A percentile compares a stretch with the other conserved stretches of the same genome.
Conservation (phyloP, 2,113 vertebrate species). For the Penelope pileata region DNA sequence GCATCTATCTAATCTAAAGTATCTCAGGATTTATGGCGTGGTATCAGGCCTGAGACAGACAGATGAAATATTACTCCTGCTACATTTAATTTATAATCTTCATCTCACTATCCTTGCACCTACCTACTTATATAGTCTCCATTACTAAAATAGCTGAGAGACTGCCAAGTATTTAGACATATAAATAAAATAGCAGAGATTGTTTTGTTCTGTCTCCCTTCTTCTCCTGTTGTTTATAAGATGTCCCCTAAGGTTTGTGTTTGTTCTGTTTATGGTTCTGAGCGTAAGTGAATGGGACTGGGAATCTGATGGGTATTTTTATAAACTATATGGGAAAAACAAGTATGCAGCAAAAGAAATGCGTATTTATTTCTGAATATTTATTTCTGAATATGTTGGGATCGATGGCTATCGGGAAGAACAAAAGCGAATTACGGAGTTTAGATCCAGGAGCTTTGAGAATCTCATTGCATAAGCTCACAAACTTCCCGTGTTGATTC, state of each 20-base stretch:
- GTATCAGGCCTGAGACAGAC: conserved; percentile 19
- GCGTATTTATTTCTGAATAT: background rate
- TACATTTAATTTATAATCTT: conserved; percentile 63
- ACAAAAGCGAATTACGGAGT: background rate
- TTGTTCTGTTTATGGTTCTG: background rate
- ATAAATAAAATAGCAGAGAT: conserved; percentile 25
- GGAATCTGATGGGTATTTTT: background rate
- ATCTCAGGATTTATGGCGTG: conserved; percentile 55
- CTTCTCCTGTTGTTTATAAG: background rate
- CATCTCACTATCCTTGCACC: conserved; percentile 29
- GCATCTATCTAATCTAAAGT: conserved; percentile 51
- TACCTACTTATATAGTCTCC: conserved; percentile 5
- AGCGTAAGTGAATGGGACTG: background rate
- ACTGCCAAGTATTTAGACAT: conserved; percentile 32
- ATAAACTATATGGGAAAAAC: background rate
- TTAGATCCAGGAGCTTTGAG: background rate
- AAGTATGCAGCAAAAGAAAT: background rate
- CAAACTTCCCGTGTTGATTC: conserved; percentile 5
- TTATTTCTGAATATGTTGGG: background rate
- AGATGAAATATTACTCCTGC: conserved; percentile 42
- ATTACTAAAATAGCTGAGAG: conserved; percentile 42
- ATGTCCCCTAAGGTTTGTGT: accelerated
- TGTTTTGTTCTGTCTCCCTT: background rate
- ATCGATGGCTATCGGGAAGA: background rate
- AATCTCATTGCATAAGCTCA: conserved; percentile 24